These are phyloP conservation scores for Etheostoma nigrum DNA, from an alignment of 2,797 vertebrate species.

Conservation along the genomic window DNA sequence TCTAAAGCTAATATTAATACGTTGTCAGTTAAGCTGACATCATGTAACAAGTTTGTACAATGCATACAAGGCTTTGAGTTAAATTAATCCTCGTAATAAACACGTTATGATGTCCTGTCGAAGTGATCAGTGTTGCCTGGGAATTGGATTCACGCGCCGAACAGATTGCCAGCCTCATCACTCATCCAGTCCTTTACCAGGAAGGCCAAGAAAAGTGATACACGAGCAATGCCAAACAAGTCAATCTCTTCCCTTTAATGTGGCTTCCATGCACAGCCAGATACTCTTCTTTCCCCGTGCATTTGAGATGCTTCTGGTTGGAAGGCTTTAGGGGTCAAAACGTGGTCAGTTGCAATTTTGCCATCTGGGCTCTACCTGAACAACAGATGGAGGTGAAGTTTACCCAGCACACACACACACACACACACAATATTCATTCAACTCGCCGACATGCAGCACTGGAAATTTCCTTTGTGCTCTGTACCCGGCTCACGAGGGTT, in stretches of 20 bases:
- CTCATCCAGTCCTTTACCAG: slow-evolving; percentile 46
- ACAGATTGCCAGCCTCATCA: slow-evolving; percentile 33
- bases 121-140: slow-evolving; percentile 1
- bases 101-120: slow-evolving; percentile 8
- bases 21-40: slow-evolving; percentile 23
- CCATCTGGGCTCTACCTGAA: slow-evolving; percentile 77
- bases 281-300: not conserved
- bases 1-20: slow-evolving; percentile 25
- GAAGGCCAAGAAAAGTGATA: slow-evolving; percentile 34
- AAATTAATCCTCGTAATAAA: slow-evolving; percentile 35
- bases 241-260: slow-evolving; percentile 21
- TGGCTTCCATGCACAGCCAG: slow-evolving; percentile 26
- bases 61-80: slow-evolving; percentile 21
- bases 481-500: slow-evolving; percentile 37
- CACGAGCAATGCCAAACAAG: slow-evolving; percentile 33
- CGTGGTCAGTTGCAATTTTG: slow-evolving; percentile 63
- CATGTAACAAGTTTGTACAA: slow-evolving; percentile 25
- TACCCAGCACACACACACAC: slow-evolving; percentile 64
- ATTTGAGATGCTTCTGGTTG: slow-evolving; percentile 6
- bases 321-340: slow-evolving; percentile 52
- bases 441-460: slow-evolving; percentile 62
- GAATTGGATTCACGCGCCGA: not conserved
- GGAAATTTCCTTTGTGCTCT: slow-evolving; percentile 79
- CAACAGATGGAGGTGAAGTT: slow-evolving; percentile 68
- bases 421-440: slow-evolving; percentile 56